These are phyloP conservation scores for Apodemia hepburni DNA, from an alignment of 2,888 invertebrate genomes.

Conservation along the genomic window DNA sequence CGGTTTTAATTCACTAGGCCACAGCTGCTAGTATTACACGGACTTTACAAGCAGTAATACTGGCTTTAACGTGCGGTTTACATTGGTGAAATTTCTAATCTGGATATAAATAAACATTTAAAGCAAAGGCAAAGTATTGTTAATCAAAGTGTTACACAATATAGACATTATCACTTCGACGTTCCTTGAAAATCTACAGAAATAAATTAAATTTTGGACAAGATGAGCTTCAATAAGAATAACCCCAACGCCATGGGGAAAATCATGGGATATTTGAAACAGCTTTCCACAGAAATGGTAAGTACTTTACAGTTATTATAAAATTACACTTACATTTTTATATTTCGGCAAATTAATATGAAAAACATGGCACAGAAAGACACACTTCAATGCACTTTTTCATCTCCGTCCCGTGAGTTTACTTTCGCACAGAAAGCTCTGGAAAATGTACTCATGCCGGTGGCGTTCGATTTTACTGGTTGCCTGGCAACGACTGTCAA, in stretches of 20 bases:
- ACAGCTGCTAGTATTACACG: constrained; percentile 29
- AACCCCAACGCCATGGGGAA: constrained; percentile 75
- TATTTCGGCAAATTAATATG: background rate
- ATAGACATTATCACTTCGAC: constrained; percentile 68
- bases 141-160: constrained; percentile 50
- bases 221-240: constrained; percentile 77
- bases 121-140: constrained; percentile 45
- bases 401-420: constrained; percentile 22
- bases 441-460: constrained; percentile 31
- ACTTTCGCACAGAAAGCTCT: constrained; percentile 51
- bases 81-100: constrained; percentile 54
- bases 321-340: background rate
- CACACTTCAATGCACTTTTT: background rate
- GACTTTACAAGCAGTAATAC: constrained; percentile 29
- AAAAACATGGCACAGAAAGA: background rate
- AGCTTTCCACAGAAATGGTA: constrained; percentile 76
- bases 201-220: constrained; percentile 40
- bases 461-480: constrained; percentile 45
- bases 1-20: constrained; percentile 38
- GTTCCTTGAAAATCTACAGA: constrained; percentile 55
- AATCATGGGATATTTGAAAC: constrained; percentile 72
- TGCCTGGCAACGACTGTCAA: constrained; percentile 50
- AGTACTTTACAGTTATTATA: constrained; percentile 37
- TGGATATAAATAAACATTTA: constrained; percentile 58
- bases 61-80: constrained; percentile 53